Evolutionary conservation across 2,888 invertebrate species (phyloP), one percentile per base, ranked within the genome.

Genomic region (Melipona beecheii): DNA sequence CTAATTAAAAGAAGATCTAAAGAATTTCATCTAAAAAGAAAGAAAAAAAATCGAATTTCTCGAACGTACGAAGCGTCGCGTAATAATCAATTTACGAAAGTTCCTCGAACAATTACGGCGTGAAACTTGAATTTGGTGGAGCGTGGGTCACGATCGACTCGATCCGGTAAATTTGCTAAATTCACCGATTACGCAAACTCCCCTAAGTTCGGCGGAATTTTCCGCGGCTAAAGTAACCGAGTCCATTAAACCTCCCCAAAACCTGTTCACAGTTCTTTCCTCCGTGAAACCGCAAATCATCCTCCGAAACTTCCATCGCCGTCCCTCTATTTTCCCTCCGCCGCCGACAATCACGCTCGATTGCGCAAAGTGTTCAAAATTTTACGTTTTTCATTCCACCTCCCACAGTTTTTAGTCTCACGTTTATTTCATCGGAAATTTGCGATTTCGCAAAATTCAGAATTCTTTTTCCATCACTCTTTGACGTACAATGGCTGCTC

Each of bases 251-350:
- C n/a, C 58, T 27, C 24, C 3, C 58, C 24, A 49, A 52, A 77
- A 50, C 24, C 19, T 50, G 60, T 72, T 75, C 79, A 15, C 79
- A 24, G 54, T 70, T 78, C 58, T 68, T 78, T 75, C 49, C 64
- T 21, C 27, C 58, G 21, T 15, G 17, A 36, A 49, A 43, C 69
- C 2, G 21, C 56, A 58, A 58, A 58, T 58, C 56, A 58, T 58
- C 56, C 56, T n/a, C 15, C 56, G 56, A 58, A 54, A 64, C 43
- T 68, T 49, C 24, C 50, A 15, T 11, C 43, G 17, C 1, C n/a
- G 52, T 72, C 72, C 21, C 21, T 19, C 2, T 17, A 36, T 21
- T 65, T 17, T 21, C 43, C 6, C 65, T 36, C 27, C 27, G 11
- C 1, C 50, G 3, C 24, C 24, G 19, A 68, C 50, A 19, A 66